A percentile compares a stretch with the other conserved stretches of the same genome.
Conservation (phyloP, 2,888 invertebrate species). For the Portevinia maculata region DNA sequence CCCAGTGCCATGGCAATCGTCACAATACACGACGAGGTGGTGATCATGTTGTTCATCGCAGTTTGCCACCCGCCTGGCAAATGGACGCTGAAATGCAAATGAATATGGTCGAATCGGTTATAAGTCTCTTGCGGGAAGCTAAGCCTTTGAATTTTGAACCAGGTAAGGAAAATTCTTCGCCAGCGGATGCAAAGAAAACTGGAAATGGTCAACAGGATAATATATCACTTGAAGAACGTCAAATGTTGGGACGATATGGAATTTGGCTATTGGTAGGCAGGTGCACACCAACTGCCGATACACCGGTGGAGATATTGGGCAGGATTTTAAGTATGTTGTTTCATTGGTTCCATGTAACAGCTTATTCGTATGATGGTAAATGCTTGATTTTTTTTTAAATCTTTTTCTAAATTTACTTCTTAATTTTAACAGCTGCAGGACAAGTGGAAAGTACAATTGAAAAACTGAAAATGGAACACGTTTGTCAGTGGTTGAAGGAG, state of each 20-base stretch:
- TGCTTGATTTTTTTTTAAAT: not conserved
- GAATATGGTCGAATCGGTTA: slow-evolving; percentile 96
- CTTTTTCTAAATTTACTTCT: slow-evolving; percentile 10
- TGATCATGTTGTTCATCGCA: slow-evolving; percentile 95
- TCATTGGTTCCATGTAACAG: slow-evolving; percentile 99
- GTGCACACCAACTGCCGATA: slow-evolving; percentile 91
- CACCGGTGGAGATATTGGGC: slow-evolving; percentile 91
- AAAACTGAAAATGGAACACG: slow-evolving; percentile 95
- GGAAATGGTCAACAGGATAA: slow-evolving; percentile 85
- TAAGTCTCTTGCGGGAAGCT: slow-evolving; percentile 96
- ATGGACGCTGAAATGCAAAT: slow-evolving; percentile 96
- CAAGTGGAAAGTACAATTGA: slow-evolving; percentile 94
- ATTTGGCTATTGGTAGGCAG: slow-evolving; percentile 98
- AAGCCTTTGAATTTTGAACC: slow-evolving; percentile 89
- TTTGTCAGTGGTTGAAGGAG: slow-evolving; percentile 94
- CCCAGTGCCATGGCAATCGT: slow-evolving; percentile 93
- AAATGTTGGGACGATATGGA: slow-evolving; percentile 96
- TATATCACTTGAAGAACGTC: slow-evolving; percentile 92
- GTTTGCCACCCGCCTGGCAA: slow-evolving; percentile 93
- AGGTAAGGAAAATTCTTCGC: slow-evolving; percentile 83
- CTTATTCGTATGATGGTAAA: slow-evolving; percentile 96
- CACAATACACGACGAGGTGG: slow-evolving; percentile 94
- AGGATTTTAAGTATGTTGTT: slow-evolving; percentile 97
- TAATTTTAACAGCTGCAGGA: slow-evolving; percentile 82
- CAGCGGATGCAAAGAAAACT: slow-evolving; percentile 82